A percentile compares a stretch with the other conserved stretches of the same genome.
Conservation (phyloP, 2,113 vertebrate genomes). For the mouse (Mus musculus) region GRCm39 chr11:107769501-107770000, state of each 20-base stretch:
- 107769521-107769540: constrained; percentile 31
- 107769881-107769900: neutral
- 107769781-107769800: neutral
- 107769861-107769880: neutral
- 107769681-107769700: neutral
- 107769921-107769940: neutral
- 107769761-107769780: neutral
- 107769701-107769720: neutral
- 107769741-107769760: neutral
- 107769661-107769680: neutral
- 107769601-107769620: neutral
- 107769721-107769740: neutral
- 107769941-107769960: neutral
- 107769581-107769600: constrained; percentile 24
- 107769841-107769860: neutral
- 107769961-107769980: too few relatives aligned
- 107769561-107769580: constrained; percentile 23
- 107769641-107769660: neutral
- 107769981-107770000: neutral
- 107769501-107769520: neutral
- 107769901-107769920: neutral
- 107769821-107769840: neutral
- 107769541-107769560: constrained; percentile 55
- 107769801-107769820: neutral
- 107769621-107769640: neutral